phyloP scores from a whole-genome alignment of 2,888 invertebrate species.

The Mythimna loreyi region DNA sequence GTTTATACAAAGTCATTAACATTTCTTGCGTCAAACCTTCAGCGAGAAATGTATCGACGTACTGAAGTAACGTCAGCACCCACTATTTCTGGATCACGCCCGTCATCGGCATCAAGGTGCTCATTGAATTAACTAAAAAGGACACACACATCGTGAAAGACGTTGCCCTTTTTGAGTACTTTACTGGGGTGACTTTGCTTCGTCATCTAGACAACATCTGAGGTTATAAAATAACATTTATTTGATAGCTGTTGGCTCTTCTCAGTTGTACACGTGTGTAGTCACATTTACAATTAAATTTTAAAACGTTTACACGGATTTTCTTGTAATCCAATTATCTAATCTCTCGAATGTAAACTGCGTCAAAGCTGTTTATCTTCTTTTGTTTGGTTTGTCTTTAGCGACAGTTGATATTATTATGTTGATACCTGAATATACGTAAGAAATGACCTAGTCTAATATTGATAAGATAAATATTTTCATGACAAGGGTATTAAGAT shows the following conservation, averaged over 20 bases:
- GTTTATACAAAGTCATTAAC: constrained; percentile 80
- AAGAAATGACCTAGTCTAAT: constrained; percentile 49
- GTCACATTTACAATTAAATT: constrained; percentile 20
- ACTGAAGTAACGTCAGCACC: constrained; percentile 78
- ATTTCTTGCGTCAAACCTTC: constrained; percentile 83
- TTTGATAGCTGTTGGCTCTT: constrained; percentile 36
- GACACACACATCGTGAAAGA: constrained; percentile 63
- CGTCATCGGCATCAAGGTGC: constrained; percentile 80
- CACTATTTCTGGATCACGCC: constrained; percentile 80
- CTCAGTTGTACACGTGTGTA: constrained; percentile 18
- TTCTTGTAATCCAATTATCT: constrained; percentile 52
- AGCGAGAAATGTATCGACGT: constrained; percentile 75
- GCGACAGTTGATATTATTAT: constrained; percentile 42
- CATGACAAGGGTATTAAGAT: constrained; percentile 21
- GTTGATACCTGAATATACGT: constrained; percentile 34
- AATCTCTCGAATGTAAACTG: constrained; percentile 35
- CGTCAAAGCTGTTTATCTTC: constrained; percentile 53
- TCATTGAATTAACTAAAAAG: constrained; percentile 76
- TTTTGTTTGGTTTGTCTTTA: constrained; percentile 53
- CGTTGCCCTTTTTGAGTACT: constrained; percentile 70
- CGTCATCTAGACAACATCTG: constrained; percentile 72
- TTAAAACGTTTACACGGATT: constrained; percentile 33
- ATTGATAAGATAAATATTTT: constrained; percentile 46
- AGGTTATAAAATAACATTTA: constrained; percentile 59
- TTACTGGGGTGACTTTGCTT: constrained; percentile 71